phyloP scores from a whole-genome alignment of 30 jellyfish, hydroid and myxozoan genomes.

The Aurelia aurita complex sp. Pacific region DNA sequence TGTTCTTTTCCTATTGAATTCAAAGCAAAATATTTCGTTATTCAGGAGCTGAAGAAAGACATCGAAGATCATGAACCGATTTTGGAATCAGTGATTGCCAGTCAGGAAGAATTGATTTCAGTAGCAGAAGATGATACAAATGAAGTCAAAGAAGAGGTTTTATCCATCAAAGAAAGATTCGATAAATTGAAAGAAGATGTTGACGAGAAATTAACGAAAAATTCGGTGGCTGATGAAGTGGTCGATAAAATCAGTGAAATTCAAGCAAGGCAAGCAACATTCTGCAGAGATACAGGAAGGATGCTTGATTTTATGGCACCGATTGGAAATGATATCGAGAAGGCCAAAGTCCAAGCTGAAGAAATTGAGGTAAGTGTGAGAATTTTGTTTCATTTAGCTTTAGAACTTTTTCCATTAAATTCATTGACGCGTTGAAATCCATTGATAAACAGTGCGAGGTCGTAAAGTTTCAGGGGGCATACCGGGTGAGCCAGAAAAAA shows the following conservation, averaged over 20 bases:
- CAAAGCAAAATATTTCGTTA: not conserved
- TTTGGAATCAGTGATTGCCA: constrained; percentile 33
- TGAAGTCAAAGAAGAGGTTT: constrained; percentile 54
- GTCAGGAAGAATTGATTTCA: constrained; percentile 39
- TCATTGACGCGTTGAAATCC: no score
- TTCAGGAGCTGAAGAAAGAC: constrained; percentile 55
- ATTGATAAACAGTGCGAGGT: no score
- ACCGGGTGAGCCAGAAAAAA: no score
- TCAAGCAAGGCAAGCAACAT: constrained; percentile 33
- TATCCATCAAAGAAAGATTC: constrained; percentile 51
- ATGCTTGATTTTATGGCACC: constrained; percentile 64
- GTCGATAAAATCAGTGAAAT: constrained; percentile 56
- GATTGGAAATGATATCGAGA: constrained; percentile 60
- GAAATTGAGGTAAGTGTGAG: constrained; percentile 46
- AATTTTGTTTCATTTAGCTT: no score
- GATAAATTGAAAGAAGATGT: constrained; percentile 52
- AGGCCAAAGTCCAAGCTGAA: constrained; percentile 56
- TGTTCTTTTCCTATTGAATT: no score
- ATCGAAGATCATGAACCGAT: constrained; percentile 57
- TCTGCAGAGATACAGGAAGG: constrained; percentile 62
- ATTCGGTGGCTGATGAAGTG: constrained; percentile 28
- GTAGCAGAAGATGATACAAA: constrained; percentile 69
- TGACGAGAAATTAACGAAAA: constrained; percentile 36
- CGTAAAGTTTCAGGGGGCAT: no score
- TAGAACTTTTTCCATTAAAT: no score